phyloP scores from a whole-genome alignment of 1,140 invertebrate genomes.

The Heliconius nattereri region DNA sequence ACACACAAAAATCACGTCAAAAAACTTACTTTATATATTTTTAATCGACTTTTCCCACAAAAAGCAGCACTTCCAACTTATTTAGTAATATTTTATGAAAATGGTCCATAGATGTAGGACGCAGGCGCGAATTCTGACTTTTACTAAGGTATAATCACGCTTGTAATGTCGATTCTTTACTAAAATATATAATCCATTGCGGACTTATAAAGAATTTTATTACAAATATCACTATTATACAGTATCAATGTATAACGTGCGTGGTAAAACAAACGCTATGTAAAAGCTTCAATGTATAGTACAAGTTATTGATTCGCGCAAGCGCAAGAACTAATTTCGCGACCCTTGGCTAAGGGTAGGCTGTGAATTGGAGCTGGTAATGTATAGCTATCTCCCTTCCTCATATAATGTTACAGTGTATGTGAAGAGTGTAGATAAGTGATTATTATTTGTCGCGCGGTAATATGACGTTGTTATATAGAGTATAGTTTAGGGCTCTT shows the following conservation, averaged over 20 bases:
- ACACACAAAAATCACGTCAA: background rate
- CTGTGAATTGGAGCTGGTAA: conserved; percentile 36
- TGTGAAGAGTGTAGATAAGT: conserved; percentile 9
- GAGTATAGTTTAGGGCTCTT: background rate
- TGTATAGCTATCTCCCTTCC: conserved; percentile 41
- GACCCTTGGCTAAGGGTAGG: conserved; percentile 50
- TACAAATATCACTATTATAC: background rate
- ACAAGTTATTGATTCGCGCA: conserved; percentile 72
- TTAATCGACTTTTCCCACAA: conserved; percentile 55
- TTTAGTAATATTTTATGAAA: conserved; percentile 66
- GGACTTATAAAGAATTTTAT: conserved; percentile 16
- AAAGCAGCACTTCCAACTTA: conserved; percentile 63
- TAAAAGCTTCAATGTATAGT: conserved; percentile 42
- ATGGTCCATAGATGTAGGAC: conserved; percentile 66
- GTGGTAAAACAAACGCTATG: background rate
- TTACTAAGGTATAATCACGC: conserved; percentile 10
- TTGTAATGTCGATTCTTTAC: background rate
- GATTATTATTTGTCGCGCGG: background rate
- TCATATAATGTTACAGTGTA: background rate
- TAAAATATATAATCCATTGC: conserved; percentile 43
- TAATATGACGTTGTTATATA: background rate
- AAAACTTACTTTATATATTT: conserved; percentile 61
- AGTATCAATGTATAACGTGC: conserved; percentile 42
- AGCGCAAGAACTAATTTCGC: conserved; percentile 58
- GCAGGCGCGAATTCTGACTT: conserved; percentile 62